Base-by-base conservation (phyloP, 1,140 invertebrate species). In the Trachelipus rathkii region DNA sequence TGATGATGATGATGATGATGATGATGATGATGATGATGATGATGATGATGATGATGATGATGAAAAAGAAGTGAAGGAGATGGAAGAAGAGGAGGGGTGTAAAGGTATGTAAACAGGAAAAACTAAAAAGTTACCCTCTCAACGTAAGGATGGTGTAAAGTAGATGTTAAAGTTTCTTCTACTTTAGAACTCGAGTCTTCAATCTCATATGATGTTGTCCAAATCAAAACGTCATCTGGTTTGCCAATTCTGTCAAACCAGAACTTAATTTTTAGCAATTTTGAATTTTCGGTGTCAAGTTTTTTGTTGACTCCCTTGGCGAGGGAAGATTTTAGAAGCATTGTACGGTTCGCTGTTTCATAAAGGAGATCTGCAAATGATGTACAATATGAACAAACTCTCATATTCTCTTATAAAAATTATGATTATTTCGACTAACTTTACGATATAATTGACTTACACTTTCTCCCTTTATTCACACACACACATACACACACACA, bases 171-270 rank as follows among this genome's bases (percentile, higher is more conserved):
- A 19, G 19, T 19, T 60, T 60, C 50, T 60, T 60, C 50, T 15
- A 60, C 50, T 19, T 60, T 60, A 3, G 11, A 1, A 60, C 1
- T 19, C 11, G 50, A 60, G 8, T 60, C 50, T 13, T 15, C 11
- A 3, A 60, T 60, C 19, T 60, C 50, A 60, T 60, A 60, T 4
- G 50, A 15, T 1, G 50, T 60, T 15, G 50, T 60, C 50, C 50
- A 60, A 19, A 60, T 60, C 8, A 60, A 19, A 19, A 60, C 50
- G 8, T 60, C 19, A 60, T 60, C 50, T 15, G 50, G 50, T 19
- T 60, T 60, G 11, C 19, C 19, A 15, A 60, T 60, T 60, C 50
- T 60, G 50, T 60, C 50, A 60, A 60, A 60, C 50, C 50, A 60
- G 8, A 60, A 60, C 50, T 60, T 13, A 19, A 60, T 60, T 60